Conservation (phyloP, 30 jellyfish, hydroid and myxozoan species). For the Hydra vulgaris region DNA sequence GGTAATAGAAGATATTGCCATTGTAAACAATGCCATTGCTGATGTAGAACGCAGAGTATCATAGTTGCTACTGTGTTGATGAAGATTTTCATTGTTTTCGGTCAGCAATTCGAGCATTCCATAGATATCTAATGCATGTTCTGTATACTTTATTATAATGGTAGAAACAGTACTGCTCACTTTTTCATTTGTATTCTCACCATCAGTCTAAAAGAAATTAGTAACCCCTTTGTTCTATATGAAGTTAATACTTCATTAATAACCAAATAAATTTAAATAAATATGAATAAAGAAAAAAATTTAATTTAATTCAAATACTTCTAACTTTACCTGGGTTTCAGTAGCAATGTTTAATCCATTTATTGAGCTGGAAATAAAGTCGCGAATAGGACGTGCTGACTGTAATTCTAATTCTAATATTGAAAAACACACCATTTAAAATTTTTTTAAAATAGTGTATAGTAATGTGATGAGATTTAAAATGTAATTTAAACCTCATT, state of each 20-base stretch:
- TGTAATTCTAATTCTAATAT: constrained; percentile 23
- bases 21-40: constrained; percentile 20
- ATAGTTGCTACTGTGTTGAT: constrained; percentile 8
- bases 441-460: too few species aligned
- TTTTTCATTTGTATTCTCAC: neutral
- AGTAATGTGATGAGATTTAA: too few species aligned
- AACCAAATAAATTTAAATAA: neutral
- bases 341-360: constrained; percentile 13
- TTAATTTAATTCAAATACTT: too few species aligned
- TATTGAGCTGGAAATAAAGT: constrained; percentile 24
- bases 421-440: too few species aligned
- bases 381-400: constrained; percentile 26
- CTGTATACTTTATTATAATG: neutral
- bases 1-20: constrained; percentile 10
- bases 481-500: too few species aligned
- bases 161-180: neutral
- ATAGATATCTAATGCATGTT: neutral
- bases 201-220: constrained; percentile 11
- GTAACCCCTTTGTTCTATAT: neutral
- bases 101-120: constrained; percentile 20
- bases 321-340: constrained; percentile 19
- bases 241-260: too few species aligned
- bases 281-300: neutral
- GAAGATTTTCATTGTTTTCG: constrained; percentile 26
- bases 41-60: constrained; percentile 25